These are phyloP conservation scores for Lethrus apterus DNA, from an alignment of 1,140 invertebrate species.

Conservation along the genomic window DNA sequence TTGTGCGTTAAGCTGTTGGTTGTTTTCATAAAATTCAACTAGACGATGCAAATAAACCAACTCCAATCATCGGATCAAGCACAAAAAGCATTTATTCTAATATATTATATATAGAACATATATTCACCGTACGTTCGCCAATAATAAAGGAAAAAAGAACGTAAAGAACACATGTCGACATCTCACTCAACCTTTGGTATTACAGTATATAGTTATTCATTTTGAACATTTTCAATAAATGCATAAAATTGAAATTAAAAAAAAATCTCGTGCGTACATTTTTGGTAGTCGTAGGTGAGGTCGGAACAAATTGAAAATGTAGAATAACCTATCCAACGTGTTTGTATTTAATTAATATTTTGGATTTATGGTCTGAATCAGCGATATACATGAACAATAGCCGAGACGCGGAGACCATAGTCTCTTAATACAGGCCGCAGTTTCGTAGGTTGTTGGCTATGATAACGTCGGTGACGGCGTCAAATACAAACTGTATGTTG, in stretches of 20 bases:
- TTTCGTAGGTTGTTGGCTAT: conserved; percentile 91
- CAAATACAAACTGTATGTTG: conserved; percentile 89
- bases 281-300: neutral
- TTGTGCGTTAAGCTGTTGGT: neutral
- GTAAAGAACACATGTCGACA: conserved; percentile 31
- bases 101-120: conserved; percentile 4
- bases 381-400: conserved; percentile 10
- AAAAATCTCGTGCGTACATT: conserved; percentile 6
- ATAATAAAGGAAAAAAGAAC: conserved; percentile 1
- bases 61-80: conserved; percentile 9
- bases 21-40: neutral
- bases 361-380: conserved; percentile 6
- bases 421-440: conserved; percentile 60
- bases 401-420: conserved; percentile 14
- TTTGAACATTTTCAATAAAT: conserved; percentile 7
- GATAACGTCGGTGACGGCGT: conserved; percentile 87
- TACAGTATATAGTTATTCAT: conserved; percentile 1
- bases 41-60: conserved; percentile 3
- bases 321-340: neutral
- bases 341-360: conserved; percentile 1
- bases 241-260: conserved; percentile 2
- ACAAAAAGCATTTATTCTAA: conserved; percentile 12
- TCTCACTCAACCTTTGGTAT: conserved; percentile 34
- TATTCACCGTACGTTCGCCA: conserved; percentile 4
- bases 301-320: neutral